These are phyloP conservation scores for Crotalus viridis DNA, from an alignment of 2,113 vertebrate species.

Conservation along the genomic window DNA sequence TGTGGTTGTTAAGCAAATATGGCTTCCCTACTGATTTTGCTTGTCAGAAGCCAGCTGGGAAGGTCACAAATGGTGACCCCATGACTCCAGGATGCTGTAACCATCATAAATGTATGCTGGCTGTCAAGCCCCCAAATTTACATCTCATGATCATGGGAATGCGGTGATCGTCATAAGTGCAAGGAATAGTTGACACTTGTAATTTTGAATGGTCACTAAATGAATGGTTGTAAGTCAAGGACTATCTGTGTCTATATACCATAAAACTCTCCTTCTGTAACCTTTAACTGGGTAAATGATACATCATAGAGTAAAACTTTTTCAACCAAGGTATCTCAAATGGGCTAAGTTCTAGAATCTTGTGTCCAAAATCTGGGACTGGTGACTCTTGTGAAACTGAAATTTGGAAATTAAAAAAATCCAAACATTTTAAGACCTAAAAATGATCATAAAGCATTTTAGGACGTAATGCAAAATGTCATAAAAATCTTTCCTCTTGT, in stretches of 20 bases:
- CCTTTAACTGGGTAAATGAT: neutral
- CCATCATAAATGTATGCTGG: neutral
- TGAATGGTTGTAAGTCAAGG: no score
- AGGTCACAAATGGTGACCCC: neutral
- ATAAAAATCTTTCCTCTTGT: neutral
- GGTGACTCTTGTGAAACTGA: neutral
- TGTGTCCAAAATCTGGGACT: neutral
- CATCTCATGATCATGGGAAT: neutral
- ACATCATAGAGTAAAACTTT: neutral
- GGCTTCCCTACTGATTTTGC: no score
- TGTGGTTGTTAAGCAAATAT: no score
- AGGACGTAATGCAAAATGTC: neutral
- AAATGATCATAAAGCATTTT: neutral
- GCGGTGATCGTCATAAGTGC: neutral
- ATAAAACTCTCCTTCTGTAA: no score
- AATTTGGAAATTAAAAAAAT: neutral
- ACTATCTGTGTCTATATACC: no score
- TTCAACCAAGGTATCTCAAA: neutral
- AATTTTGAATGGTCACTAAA: no score
- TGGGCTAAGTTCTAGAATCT: neutral
- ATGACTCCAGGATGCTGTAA: neutral
- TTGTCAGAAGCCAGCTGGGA: neutral
- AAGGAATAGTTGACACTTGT: neutral
- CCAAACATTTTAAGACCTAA: neutral
- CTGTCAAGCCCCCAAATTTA: neutral